Conservation (phyloP, 2,797 vertebrate genomes). For the Falco biarmicus region DNA sequence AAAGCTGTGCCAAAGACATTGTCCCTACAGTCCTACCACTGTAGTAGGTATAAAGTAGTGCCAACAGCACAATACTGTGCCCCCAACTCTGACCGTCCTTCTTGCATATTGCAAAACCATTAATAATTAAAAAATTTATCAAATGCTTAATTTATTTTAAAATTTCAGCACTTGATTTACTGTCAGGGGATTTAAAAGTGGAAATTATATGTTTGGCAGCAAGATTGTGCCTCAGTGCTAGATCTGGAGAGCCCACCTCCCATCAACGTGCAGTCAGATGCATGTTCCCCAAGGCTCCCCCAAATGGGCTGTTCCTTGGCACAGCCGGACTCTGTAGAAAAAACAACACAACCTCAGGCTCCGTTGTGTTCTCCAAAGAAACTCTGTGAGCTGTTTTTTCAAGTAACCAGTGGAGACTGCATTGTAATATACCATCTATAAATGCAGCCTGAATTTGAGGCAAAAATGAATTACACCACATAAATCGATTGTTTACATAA, state of each 20-base stretch:
- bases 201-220: not conserved
- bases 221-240: fast-evolving
- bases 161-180: not conserved
- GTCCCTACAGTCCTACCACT: not conserved
- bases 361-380: not conserved
- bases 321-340: not conserved
- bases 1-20: not conserved
- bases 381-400: not conserved
- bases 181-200: not conserved
- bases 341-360: not conserved
- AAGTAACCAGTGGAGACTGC: not conserved
- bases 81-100: not conserved
- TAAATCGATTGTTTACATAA: not conserved
- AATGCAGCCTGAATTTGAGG: not conserved
- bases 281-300: not conserved
- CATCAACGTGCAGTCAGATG: fast-evolving
- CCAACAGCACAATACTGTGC: not conserved
- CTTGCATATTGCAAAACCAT: not conserved
- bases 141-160: not conserved
- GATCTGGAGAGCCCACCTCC: not conserved
- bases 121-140: not conserved
- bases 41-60: not conserved
- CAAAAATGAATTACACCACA: not conserved
- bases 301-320: not conserved
- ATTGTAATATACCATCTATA: not conserved